Percentiles rank a stretch among this genome's conserved stretches.
Conservation (phyloP, 1,140 invertebrate genomes). For the Ceratina japonica region DNA sequence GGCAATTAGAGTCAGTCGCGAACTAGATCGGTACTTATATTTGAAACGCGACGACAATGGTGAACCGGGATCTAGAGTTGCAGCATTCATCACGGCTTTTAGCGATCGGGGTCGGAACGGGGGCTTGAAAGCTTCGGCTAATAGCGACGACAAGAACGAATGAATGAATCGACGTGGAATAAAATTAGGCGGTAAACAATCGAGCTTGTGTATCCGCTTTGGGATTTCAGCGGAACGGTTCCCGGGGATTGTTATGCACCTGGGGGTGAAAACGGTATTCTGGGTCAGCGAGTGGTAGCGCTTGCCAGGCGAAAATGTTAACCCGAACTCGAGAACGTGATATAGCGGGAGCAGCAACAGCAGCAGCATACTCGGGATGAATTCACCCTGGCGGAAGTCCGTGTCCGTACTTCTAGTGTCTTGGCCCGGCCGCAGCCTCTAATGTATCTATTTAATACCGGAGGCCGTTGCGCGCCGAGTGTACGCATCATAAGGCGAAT, state of each 20-base stretch:
- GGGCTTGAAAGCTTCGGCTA: background rate
- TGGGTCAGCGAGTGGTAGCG: background rate
- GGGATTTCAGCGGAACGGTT: slow-evolving; percentile 16
- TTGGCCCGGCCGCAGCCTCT: background rate
- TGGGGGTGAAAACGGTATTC: slow-evolving; percentile 2
- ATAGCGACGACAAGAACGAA: background rate
- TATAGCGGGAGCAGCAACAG: too few relatives aligned
- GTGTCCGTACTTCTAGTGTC: background rate
- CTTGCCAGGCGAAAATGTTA: background rate
- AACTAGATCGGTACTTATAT: too few relatives aligned
- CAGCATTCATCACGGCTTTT: too few relatives aligned
- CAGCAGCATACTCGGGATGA: background rate
- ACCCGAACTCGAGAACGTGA: background rate
- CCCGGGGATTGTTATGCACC: slow-evolving; percentile 13
- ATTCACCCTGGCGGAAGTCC: background rate
- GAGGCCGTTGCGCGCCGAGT: background rate
- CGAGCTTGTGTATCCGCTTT: background rate
- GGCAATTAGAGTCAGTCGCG: too few relatives aligned
- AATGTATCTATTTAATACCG: slow-evolving; percentile 35
- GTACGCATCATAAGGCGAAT: background rate
- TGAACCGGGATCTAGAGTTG: too few relatives aligned
- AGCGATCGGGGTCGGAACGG: background rate
- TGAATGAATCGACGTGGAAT: background rate
- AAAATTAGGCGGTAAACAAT: slow-evolving; percentile 25
- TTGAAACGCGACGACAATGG: too few relatives aligned